Conservation (phyloP, 2,797 vertebrate genomes). For the Chaenodraco wilsoni region DNA sequence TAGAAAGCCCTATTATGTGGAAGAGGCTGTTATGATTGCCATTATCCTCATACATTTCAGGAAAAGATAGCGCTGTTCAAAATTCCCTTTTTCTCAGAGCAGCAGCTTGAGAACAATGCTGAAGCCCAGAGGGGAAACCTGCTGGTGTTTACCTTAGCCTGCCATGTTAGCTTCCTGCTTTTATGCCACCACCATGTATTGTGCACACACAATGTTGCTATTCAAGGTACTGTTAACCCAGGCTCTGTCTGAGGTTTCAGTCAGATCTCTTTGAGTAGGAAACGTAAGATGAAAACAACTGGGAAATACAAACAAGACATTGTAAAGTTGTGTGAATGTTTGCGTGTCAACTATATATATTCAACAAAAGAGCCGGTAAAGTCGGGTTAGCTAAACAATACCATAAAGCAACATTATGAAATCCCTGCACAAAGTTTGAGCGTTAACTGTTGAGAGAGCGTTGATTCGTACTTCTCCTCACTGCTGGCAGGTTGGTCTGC, state of each 20-base stretch:
- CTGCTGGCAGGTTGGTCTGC: background rate
- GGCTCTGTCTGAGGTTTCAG: constrained; percentile 29
- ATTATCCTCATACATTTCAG: constrained; percentile 47
- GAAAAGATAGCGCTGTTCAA: constrained; percentile 47
- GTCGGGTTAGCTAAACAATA: background rate
- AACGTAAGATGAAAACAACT: constrained; percentile 18
- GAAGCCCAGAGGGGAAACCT: constrained; percentile 57
- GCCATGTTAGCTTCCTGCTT: constrained; percentile 78
- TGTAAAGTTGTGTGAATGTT: background rate
- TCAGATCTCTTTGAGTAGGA: constrained; percentile 23
- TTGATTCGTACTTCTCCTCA: background rate
- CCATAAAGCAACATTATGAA: background rate
- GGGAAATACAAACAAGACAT: constrained; percentile 19
- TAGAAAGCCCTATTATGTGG: constrained; percentile 22
- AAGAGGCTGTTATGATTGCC: constrained; percentile 57
- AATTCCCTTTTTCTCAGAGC: constrained; percentile 36
- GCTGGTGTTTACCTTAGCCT: constrained; percentile 69
- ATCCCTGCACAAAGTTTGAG: background rate
- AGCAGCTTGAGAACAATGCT: constrained; percentile 61
- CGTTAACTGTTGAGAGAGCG: background rate
- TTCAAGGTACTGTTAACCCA: constrained; percentile 23
- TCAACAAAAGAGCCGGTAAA: constrained; percentile 6
- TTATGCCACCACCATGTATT: constrained; percentile 74
- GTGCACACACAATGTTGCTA: constrained; percentile 74
- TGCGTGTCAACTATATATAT: background rate